Evolutionary conservation across 2,888 invertebrate genomes (phyloP).

Genomic region (Hypena proboscidalis): DNA sequence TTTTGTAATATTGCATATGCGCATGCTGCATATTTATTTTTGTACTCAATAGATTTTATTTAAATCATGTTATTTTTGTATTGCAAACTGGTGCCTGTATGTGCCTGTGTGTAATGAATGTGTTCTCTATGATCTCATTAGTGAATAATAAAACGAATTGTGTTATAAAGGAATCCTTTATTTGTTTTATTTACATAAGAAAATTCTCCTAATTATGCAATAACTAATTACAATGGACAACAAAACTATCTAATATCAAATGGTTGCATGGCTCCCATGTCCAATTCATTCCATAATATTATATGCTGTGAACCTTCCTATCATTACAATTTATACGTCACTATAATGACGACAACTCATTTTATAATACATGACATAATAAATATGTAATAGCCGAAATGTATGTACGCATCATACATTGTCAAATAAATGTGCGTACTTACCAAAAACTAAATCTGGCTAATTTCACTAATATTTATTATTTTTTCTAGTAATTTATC

Average conservation of each 20-base stretch:
- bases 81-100: too few relatives aligned
- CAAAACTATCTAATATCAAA: slow-evolving; percentile 80
- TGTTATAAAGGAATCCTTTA: slow-evolving; percentile 78
- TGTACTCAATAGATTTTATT: too few relatives aligned
- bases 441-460: slow-evolving; percentile 9
- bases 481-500: not conserved
- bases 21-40: too few relatives aligned
- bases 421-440: slow-evolving; percentile 23
- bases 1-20: too few relatives aligned
- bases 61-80: too few relatives aligned
- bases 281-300: slow-evolving; percentile 34
- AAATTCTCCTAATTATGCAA: slow-evolving; percentile 80
- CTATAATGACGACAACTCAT: slow-evolving; percentile 34
- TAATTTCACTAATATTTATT: slow-evolving; percentile 11
- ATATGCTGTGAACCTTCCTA: slow-evolving; percentile 38
- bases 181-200: slow-evolving; percentile 83
- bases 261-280: slow-evolving; percentile 61
- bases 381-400: slow-evolving; percentile 27
- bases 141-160: slow-evolving; percentile 53
- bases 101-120: too few relatives aligned
- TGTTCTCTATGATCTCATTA: slow-evolving; percentile 22
- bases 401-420: slow-evolving; percentile 25
- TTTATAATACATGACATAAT: slow-evolving; percentile 30
- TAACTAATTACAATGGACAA: slow-evolving; percentile 81
- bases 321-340: slow-evolving; percentile 25